Conservation (phyloP, 2,113 vertebrate genomes). For the Crotalus helleri region DNA sequence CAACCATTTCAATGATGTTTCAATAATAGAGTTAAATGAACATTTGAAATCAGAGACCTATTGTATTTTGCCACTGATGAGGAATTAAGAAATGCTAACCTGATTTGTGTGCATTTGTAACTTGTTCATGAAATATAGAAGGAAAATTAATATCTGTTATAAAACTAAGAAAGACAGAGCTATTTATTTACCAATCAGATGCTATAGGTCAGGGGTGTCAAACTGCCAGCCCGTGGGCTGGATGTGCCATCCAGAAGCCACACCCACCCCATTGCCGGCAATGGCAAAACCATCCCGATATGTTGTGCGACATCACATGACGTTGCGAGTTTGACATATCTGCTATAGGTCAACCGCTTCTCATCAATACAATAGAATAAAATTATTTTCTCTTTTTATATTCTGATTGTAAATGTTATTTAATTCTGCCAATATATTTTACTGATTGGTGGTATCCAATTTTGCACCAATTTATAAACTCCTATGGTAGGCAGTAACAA, state of each 20-base stretch:
- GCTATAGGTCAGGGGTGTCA: background rate
- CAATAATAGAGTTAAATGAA: conserved; percentile 59
- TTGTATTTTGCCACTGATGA: conserved; percentile 57
- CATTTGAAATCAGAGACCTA: conserved; percentile 57
- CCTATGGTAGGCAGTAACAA: background rate
- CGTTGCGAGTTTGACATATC: no score
- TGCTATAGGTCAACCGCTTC: background rate
- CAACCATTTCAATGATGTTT: background rate
- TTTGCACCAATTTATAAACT: background rate
- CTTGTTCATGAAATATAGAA: background rate
- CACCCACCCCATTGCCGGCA: no score
- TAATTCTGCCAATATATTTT: background rate
- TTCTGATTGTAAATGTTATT: background rate
- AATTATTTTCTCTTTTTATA: background rate
- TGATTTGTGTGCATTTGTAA: conserved; percentile 5
- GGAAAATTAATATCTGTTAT: background rate
- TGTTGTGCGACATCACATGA: no score
- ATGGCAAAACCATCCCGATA: no score
- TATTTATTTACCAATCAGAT: background rate
- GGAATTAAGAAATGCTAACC: conserved; percentile 54
- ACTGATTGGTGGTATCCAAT: background rate
- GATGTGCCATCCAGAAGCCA: no score
- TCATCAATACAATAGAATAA: background rate
- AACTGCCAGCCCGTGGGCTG: no score
- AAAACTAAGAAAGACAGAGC: background rate